Base-by-base conservation (phyloP, 2,888 invertebrate species). In the Theretra japonica region DNA sequence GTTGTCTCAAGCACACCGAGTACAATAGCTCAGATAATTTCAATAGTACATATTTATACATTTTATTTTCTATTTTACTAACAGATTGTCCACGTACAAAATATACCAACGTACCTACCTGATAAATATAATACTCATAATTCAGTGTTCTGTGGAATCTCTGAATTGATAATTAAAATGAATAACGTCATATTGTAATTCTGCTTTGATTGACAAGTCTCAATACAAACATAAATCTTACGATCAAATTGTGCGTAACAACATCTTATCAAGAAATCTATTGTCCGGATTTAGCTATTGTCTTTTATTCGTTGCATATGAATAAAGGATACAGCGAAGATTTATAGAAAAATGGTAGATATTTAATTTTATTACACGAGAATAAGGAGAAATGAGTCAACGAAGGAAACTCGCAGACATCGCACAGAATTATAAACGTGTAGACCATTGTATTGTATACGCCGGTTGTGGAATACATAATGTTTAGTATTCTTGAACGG, bases 361-460 rank as follows among this genome's bases (percentile, higher is more conserved):
- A 21, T 56, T 65, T 62, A 72, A 69, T 53, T 65, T 70, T 69
- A 71, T 59, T 62, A 72, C 21, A 58, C 65, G 48, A 74, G 73
- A 41, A 72, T 75, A 70, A 72, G 70, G 65, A 74, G 78, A 80
- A 80, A 82, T 86, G 84, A 87, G 69, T 86, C 84, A 84, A 82
- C 83, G 80, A 82, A 90, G 90, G 89, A 90, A 90, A 90, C 85
- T 73, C 76, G 72, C 69, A 77, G 71, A 76, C 74, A 74, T 73
- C 80, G 82, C 77, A 76, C 81, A 75, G 88, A 89, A 90, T 90
- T 82, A 80, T 78, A 86, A 89, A 85, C 79, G 73, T 76, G 59
- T 71, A 75, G 69, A 71, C 83, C 82, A 88, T 88, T 88, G 86
- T 88, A 86, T 87, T 88, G 82, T 84, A 82, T 76, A 79, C 76